Evolutionary conservation across 2,888 invertebrate species (phyloP).

Genomic region (Pammene fasciana): DNA sequence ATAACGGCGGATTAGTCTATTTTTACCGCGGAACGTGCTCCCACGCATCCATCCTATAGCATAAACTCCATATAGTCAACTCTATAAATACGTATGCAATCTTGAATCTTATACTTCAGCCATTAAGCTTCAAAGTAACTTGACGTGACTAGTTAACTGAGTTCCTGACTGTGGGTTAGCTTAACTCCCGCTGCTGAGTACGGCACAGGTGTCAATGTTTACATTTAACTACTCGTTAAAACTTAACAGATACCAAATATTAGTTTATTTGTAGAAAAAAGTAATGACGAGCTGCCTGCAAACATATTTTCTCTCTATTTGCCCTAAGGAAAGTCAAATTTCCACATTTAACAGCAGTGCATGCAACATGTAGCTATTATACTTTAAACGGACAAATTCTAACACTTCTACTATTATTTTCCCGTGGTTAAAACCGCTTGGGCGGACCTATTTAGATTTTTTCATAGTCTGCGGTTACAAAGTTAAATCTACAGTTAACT

Average conservation of each 20-base stretch:
- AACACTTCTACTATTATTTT: too few relatives aligned
- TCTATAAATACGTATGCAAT: conserved; percentile 4
- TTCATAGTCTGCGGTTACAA: neutral
- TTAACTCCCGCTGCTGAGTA: conserved; percentile 31
- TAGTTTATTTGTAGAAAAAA: conserved; percentile 21
- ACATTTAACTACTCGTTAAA: conserved; percentile 46
- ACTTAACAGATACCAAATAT: conserved; percentile 41
- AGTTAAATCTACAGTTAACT: neutral
- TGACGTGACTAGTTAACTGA: neutral
- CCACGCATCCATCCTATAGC: conserved; percentile 54
- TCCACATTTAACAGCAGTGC: too few relatives aligned
- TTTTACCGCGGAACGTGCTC: conserved; percentile 45
- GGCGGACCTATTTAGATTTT: neutral
- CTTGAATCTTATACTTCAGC: neutral
- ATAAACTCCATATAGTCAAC: neutral
- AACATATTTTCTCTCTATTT: neutral
- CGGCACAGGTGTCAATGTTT: conserved; percentile 52
- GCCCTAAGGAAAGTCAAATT: too few relatives aligned
- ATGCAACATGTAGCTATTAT: too few relatives aligned
- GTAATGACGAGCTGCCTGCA: conserved; percentile 9
- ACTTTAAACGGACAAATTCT: too few relatives aligned
- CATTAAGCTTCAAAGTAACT: neutral
- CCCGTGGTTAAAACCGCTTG: too few relatives aligned
- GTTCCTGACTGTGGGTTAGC: neutral
- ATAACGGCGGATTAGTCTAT: conserved; percentile 38